Base-by-base conservation (phyloP, 1,140 invertebrate genomes). In the Pinna nobilis region DNA sequence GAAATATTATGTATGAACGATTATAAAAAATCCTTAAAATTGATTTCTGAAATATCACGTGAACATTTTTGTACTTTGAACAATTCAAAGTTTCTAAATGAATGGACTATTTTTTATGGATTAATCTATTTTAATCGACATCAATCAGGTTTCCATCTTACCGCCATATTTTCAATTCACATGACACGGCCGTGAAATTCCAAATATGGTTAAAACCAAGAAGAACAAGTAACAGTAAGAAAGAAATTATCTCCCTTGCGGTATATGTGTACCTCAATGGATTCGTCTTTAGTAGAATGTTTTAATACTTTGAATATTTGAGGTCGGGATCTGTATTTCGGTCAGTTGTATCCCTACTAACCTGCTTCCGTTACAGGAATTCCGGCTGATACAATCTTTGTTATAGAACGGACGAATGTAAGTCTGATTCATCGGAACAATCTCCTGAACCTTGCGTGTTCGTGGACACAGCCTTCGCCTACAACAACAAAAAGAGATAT, bases 381-480 rank as follows among this genome's bases (percentile, higher is more conserved):
- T n/a, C n/a, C n/a, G n/a, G n/a, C n/a, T 44, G 39, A 11, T 44
- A 44, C 39, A 44, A 11, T n/a, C 9, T 44, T 9, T 44, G n/a
- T 44, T 44, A n/a, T 44, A 44, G 39, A 44, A 44, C 18, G 57
- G 57, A 35, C 23, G 32, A 20, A 15, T 39, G 20, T 61, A 61
- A 2, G 57, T 61, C 35, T 61, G 57, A 11, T 61, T 61, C 57
- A 61, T 61, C 3, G 57, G 57, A 61, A 61, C 57, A 23, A 61
- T 61, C 39, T 61, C 33, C 32, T 37, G 25, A 30, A 39, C 25
- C 57, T 25, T 30, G 23, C 39, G 33, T 9, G 57, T 37, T 5
- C 25, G 11, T 2, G 57, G 35, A 25, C 57, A 61, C 13, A 61
- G 13, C 25, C 57, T 30, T 20, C 57, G 30, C 37, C 57, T 61